Evolutionary conservation across 1,140 invertebrate genomes (phyloP), one percentile per base, ranked within the genome.

Genomic region (Hylyphantes graminicola): DNA sequence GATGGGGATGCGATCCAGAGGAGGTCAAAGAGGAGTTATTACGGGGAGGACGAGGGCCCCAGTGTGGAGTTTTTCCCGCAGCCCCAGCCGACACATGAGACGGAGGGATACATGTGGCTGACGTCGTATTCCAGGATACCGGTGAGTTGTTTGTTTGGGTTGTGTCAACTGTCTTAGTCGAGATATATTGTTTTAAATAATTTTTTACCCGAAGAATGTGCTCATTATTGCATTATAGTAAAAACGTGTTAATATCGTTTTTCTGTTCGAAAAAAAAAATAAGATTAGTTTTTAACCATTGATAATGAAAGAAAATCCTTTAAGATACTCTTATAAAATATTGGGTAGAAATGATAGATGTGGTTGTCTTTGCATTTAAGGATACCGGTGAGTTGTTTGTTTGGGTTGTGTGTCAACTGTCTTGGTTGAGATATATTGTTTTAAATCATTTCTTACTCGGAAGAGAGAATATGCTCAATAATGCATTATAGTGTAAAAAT

Each of bases 291-390:
- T n/a, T n/a, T n/a, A n/a, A 17, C 35, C 35, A 35, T 35, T 35
- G 35, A 35, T 35, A 35, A 35, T 35, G 5, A 35, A 35, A 35
- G 35, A 35, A 35, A 35, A 35, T 35, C 2, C 35, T 2, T 35
- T 35, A 5, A 35, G 5, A 35, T 35, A 35, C 35, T 35, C 35
- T 35, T 35, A 35, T 35, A 35, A 35, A 35, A 5, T 35, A 35
- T 59, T 13, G 57, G 80, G 12, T 67, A 70, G 13, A 67, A 82
- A 7, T 86, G 83, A 9, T 87, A 82, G 53, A 86, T 88, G 61
- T 89, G 88, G 88, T 72, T 89, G 12, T 88, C 88, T 9, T 87
- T 87, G 9, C 87, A 88, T 19, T 89, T 88, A 13, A 86, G 88
- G 74, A 88, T 89, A 65, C 86, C 88, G 84, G 88, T 89, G 76